Evolutionary conservation across 2,888 invertebrate genomes (phyloP).

Genomic region (Lissocephala sabroskyi): DNA sequence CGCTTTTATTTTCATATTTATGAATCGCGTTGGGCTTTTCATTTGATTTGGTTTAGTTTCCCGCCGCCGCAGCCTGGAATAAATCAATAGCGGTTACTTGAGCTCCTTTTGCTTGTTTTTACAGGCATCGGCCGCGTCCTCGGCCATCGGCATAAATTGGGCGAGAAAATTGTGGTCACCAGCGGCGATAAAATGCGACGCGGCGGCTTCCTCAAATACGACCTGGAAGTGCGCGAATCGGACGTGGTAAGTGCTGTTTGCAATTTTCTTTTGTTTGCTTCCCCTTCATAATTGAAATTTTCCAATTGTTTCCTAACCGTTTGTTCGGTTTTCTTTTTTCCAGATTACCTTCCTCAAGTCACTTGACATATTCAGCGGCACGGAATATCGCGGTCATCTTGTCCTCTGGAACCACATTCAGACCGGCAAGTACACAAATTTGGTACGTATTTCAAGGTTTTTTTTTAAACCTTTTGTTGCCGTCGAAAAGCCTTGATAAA

Average conservation of each 20-base stretch:
- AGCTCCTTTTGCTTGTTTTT: too few species aligned
- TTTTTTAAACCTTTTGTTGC: too few species aligned
- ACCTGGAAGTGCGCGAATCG: constrained; percentile 72
- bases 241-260: constrained; percentile 58
- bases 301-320: constrained; percentile 6
- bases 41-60: too few species aligned
- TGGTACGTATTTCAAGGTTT: constrained; percentile 68
- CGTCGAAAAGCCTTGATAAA: too few species aligned
- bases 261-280: constrained; percentile 14
- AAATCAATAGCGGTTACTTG: too few species aligned
- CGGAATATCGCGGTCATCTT: constrained; percentile 66
- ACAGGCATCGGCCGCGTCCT: constrained; percentile 69
- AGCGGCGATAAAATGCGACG: constrained; percentile 64
- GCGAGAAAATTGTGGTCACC: constrained; percentile 69
- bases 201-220: constrained; percentile 69
- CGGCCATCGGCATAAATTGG: constrained; percentile 64
- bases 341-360: constrained; percentile 71
- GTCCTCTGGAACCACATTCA: constrained; percentile 72
- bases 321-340: constrained; percentile 20
- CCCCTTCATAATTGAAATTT: constrained; percentile 1
- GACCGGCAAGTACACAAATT: constrained; percentile 70
- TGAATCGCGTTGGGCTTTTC: too few species aligned
- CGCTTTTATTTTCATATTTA: too few species aligned
- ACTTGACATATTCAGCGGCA: constrained; percentile 71
- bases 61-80: too few species aligned